Evolutionary conservation across 2,113 vertebrate genomes (phyloP), one percentile per base, ranked within the genome.

Genomic region (Scortum barcoo): DNA sequence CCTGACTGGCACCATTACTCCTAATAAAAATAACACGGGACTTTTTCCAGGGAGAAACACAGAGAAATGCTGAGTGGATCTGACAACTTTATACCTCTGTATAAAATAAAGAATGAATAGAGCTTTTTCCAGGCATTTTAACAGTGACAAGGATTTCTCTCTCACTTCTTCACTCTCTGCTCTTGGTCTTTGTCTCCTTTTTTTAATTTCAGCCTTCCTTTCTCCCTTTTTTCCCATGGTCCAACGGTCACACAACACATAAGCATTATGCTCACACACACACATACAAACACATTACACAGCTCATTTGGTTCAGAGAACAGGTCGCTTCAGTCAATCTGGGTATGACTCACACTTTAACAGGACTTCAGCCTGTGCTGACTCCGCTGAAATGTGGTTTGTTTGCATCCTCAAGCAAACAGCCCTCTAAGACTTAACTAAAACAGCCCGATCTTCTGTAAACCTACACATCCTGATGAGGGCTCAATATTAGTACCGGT

Each of bases 31-130:
- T 56, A 86, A 86, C 77, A 72, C 67, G 75, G 58, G 42, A 44
- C 22, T 73, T 80, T 88, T 91, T 91, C 77, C 72, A 77, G 33
- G 11, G 58, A 70, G 62, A 81, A 86, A 82, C 54, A 72, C 54
- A 62, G 51, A 90, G 68, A 75, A 84, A 82, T 38, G 26, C 73
- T 85, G 81, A 89, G 85, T 86, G 84, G 63, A 89, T 86, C 78
- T 76, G 90, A 90, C 83, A 87, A 75, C 81, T 87, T 89, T 89
- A 86, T 84, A 78, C 72, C 33, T 83, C 81, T 30, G 51, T 77
- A 86, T 84, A 77, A 89, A 81, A 86, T 54, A 33, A 89, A 74
- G 82, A 78, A 79, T 84, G 86, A 79, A 78, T 17, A 30, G 48
- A 54, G 38, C 36, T 81, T 81, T 80, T 85, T 83, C 57, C 75